Percentiles rank a stretch among this genome's conserved stretches.
Conservation (phyloP, 2,888 invertebrate genomes). For the Steromphala cineraria region DNA sequence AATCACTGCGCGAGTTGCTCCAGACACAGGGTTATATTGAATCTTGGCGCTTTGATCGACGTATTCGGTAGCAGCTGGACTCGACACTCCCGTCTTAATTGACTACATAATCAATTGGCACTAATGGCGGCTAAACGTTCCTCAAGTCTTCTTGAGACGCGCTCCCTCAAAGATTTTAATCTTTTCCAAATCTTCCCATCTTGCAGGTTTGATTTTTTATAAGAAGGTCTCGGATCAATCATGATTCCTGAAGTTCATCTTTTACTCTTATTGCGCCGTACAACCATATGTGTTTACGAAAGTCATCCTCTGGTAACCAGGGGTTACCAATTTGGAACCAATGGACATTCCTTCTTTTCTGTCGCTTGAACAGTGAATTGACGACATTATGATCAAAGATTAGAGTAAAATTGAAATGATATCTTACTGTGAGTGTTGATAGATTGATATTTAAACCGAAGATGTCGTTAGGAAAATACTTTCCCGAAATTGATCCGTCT, state of each 20-base stretch:
- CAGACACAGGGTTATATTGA: neutral
- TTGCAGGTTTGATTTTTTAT: conserved; percentile 15
- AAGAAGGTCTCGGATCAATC: neutral
- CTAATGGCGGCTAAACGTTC: conserved; percentile 12
- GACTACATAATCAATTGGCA: conserved; percentile 11
- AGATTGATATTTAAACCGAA: neutral
- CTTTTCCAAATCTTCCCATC: conserved; percentile 11
- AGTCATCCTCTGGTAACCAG: too few species aligned
- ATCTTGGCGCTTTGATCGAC: conserved; percentile 10
- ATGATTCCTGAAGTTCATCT: neutral
- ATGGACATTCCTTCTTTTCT: neutral
- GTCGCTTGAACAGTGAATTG: neutral
- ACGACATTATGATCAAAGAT: conserved; percentile 14
- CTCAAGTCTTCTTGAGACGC: conserved; percentile 1
- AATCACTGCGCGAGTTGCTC: neutral
- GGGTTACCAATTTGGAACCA: neutral
- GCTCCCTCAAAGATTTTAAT: conserved; percentile 16
- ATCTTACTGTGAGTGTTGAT: neutral
- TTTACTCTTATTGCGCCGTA: too few species aligned
- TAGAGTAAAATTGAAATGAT: neutral
- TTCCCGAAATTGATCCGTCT: neutral
- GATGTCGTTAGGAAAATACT: neutral
- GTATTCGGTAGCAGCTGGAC: neutral
- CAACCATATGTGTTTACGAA: too few species aligned
- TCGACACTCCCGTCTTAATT: conserved; percentile 6